These are phyloP conservation scores for Melinopterus prodromus DNA, from an alignment of 2,888 invertebrate species.

Conservation along the genomic window DNA sequence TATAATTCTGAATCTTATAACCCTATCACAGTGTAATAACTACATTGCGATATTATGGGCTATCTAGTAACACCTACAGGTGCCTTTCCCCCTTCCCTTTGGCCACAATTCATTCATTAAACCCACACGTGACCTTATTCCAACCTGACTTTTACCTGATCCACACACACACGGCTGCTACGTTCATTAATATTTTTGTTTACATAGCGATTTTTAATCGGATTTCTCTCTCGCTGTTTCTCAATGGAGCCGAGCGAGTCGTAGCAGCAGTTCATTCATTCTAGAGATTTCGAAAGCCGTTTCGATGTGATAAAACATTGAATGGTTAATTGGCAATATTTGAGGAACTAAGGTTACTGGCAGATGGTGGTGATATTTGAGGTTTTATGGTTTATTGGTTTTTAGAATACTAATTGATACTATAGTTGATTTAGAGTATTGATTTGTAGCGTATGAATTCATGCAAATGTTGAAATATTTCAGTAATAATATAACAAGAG, in stretches of 20 bases:
- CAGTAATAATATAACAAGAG: no score
- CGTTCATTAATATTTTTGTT: slow-evolving; percentile 4
- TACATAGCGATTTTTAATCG: background rate
- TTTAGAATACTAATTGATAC: no score
- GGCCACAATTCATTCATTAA: background rate
- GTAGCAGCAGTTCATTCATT: background rate
- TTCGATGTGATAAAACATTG: no score
- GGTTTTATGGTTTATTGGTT: no score
- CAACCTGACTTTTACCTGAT: background rate
- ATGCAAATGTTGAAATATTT: no score
- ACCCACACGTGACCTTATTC: background rate
- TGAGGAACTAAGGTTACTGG: no score
- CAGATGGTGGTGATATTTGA: no score
- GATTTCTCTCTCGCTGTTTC: background rate
- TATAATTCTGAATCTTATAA: no score
- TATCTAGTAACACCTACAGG: background rate
- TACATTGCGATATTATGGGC: background rate
- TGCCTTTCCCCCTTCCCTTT: background rate
- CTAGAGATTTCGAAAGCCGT: background rate
- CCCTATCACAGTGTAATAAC: background rate
- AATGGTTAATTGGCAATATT: no score
- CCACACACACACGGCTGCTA: background rate
- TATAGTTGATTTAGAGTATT: no score
- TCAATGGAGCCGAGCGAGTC: background rate
- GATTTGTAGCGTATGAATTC: no score